phyloP scores from a whole-genome alignment of 2,797 vertebrate species.

The Cacajao melanocephalus region DNA sequence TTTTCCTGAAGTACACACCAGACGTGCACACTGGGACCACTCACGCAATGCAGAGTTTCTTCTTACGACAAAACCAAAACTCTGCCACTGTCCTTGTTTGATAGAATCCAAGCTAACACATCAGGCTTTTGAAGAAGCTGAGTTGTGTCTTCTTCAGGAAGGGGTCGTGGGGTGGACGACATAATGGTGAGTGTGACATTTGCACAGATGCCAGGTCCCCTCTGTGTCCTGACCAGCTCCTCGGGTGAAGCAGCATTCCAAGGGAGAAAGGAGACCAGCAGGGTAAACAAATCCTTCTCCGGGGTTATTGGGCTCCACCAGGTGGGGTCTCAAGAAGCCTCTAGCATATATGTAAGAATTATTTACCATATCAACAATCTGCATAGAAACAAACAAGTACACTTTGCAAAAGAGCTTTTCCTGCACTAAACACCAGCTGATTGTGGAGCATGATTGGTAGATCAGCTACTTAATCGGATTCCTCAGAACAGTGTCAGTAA shows the following conservation, averaged over 20 bases:
- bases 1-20: neutral
- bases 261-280: neutral
- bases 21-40: rapidly evolving
- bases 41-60: rapidly evolving
- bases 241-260: neutral
- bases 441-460: rapidly evolving
- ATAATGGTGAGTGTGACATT: neutral
- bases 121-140: neutral
- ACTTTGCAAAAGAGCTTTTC: neutral
- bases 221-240: neutral
- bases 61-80: neutral
- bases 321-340: too few species aligned
- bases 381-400: neutral
- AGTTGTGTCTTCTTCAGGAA: neutral
- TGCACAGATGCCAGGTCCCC: too few species aligned
- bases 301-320: too few species aligned
- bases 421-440: neutral
- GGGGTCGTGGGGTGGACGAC: rapidly evolving
- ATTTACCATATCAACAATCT: neutral
- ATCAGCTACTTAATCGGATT: neutral
- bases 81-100: neutral
- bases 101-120: neutral
- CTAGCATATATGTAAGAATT: neutral
- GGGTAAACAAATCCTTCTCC: neutral
- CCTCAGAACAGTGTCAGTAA: neutral